Conservation (phyloP, 2,797 vertebrate genomes). For the Antennarius maculatus region DNA sequence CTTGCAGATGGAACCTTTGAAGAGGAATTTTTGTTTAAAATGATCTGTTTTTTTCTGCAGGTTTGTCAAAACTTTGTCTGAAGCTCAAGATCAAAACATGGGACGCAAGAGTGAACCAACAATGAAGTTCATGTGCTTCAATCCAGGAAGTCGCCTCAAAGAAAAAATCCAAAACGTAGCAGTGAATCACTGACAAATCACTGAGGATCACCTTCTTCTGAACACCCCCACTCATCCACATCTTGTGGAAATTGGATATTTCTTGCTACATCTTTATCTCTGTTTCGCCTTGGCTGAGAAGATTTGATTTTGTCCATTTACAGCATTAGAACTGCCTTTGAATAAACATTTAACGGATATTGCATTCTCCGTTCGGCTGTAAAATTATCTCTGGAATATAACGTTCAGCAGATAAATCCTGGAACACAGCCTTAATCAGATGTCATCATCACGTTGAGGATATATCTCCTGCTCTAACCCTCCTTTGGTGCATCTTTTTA, state of each 20-base stretch:
- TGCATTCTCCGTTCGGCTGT: slow-evolving; percentile 39
- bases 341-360: slow-evolving; percentile 44
- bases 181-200: slow-evolving; percentile 63
- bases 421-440: slow-evolving; percentile 60
- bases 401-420: slow-evolving; percentile 56
- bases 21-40: background rate
- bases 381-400: slow-evolving; percentile 68
- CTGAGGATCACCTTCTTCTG: slow-evolving; percentile 39
- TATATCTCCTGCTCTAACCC: slow-evolving; percentile 46
- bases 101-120: slow-evolving; percentile 51
- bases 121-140: slow-evolving; percentile 66
- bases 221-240: slow-evolving; percentile 30
- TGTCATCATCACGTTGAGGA: slow-evolving; percentile 70
- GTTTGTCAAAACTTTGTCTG: slow-evolving; percentile 31
- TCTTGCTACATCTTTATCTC: slow-evolving; percentile 15
- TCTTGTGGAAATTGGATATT: slow-evolving; percentile 61
- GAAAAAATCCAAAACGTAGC: slow-evolving; percentile 54
- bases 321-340: slow-evolving; percentile 48
- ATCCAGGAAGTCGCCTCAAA: slow-evolving; percentile 77
- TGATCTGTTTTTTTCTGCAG: slow-evolving; percentile 38
- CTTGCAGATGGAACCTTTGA: slow-evolving; percentile 2
- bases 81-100: slow-evolving; percentile 60
- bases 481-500: slow-evolving; percentile 31
- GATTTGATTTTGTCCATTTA: slow-evolving; percentile 49
- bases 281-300: slow-evolving; percentile 43